phyloP scores from a whole-genome alignment of 2,888 invertebrate species.

The Drosophila antonietae region DNA sequence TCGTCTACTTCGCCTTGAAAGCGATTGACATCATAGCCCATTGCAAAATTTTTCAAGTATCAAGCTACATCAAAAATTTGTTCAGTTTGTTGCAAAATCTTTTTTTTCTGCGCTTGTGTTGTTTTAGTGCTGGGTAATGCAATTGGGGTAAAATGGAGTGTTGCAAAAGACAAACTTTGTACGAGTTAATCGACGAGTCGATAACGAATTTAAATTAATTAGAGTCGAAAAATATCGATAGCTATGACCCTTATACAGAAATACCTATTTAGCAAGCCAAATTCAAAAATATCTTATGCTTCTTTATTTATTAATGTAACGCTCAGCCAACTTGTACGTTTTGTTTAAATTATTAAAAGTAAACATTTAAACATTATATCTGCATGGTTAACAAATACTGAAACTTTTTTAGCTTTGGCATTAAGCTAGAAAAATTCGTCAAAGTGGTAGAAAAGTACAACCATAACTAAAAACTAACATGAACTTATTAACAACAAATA shows the following conservation, averaged over 20 bases:
- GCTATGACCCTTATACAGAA: background rate
- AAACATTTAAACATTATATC: background rate
- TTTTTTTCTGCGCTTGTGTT: constrained; percentile 59
- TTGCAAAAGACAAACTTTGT: background rate
- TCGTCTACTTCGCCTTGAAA: constrained; percentile 98
- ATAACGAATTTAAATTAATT: background rate
- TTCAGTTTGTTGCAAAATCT: constrained; percentile 61
- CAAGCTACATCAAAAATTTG: constrained; percentile 46
- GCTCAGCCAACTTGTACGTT: constrained; percentile 2
- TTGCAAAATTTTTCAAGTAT: constrained; percentile 80
- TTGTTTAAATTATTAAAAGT: constrained; percentile 1
- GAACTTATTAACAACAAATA: constrained; percentile 52
- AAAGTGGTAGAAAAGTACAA: constrained; percentile 16
- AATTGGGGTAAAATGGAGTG: constrained; percentile 7
- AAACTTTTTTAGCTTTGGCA: constrained; percentile 27
- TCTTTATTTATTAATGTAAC: constrained; percentile 3
- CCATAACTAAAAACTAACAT: constrained; percentile 50
- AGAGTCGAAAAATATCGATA: constrained; percentile 25
- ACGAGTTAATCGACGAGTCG: background rate
- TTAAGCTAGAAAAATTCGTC: constrained; percentile 42
- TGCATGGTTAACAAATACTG: constrained; percentile 31
- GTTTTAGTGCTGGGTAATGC: constrained; percentile 43
- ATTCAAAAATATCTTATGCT: background rate
- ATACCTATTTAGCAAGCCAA: constrained; percentile 1
- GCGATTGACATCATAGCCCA: constrained; percentile 97